Percentiles rank a stretch among this genome's conserved stretches.
These are phyloP conservation scores for Acleris laterana DNA, from an alignment of 2,888 invertebrate species.

Conservation along the genomic window DNA sequence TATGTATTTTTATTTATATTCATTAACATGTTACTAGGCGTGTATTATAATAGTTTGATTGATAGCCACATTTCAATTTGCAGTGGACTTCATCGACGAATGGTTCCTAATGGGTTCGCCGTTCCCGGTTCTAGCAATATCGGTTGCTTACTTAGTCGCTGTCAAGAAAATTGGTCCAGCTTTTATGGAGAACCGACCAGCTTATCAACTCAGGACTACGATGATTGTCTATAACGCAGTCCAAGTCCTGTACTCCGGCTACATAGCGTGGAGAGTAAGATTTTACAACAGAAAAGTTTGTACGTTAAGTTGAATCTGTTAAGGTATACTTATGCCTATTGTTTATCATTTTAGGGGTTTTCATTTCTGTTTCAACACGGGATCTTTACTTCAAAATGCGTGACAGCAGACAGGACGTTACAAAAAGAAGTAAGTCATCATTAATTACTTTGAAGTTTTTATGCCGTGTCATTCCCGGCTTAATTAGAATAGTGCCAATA, in stretches of 20 bases:
- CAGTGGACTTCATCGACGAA: constrained; percentile 22
- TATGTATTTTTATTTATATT: no score
- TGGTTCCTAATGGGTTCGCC: constrained; percentile 29
- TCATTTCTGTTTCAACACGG: neutral
- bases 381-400: neutral
- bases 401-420: neutral
- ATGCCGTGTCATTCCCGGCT: no score
- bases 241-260: constrained; percentile 18
- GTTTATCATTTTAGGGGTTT: neutral
- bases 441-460: neutral
- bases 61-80: neutral
- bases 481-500: no score
- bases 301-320: no score
- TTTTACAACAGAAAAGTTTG: no score
- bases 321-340: no score
- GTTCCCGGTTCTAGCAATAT: constrained; percentile 11
- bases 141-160: constrained; percentile 5
- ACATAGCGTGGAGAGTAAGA: constrained; percentile 15
- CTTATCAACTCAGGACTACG: constrained; percentile 8
- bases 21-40: no score
- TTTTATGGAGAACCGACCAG: constrained; percentile 14
- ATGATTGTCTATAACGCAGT: constrained; percentile 14
- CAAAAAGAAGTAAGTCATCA: neutral
- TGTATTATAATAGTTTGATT: neutral
- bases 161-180: constrained; percentile 21